Conservation (phyloP, 2,888 invertebrate species). For the Mesorhabditis sp. region DNA sequence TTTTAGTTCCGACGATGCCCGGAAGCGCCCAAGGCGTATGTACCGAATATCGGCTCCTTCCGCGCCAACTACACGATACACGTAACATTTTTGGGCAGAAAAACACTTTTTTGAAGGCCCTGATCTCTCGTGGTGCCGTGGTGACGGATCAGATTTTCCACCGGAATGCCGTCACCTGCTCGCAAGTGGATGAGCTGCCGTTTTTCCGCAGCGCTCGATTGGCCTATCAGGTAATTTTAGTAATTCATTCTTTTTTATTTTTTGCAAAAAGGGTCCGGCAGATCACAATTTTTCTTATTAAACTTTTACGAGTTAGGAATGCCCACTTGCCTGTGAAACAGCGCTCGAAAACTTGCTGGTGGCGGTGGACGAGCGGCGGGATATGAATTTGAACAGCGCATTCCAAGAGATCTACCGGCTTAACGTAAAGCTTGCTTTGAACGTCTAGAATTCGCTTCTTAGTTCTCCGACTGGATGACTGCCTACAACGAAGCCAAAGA, state of each 20-base stretch:
- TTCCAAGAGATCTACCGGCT: constrained; percentile 28
- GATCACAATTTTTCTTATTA: not conserved
- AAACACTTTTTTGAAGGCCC: constrained; percentile 18
- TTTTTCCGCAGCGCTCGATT: constrained; percentile 20
- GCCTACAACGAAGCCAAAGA: not conserved
- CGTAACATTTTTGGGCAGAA: constrained; percentile 9
- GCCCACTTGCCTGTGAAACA: constrained; percentile 35
- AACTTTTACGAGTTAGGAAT: constrained; percentile 21
- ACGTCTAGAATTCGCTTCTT: not conserved
- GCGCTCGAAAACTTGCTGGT: constrained; percentile 38
- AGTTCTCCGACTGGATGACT: not conserved
- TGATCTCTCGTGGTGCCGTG: constrained; percentile 37
- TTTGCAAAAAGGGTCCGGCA: not conserved
- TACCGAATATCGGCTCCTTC: constrained; percentile 28
- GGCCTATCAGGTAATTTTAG: constrained; percentile 12
- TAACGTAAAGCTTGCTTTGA: not conserved
- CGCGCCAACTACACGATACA: constrained; percentile 36
- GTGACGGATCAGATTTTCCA: constrained; percentile 40
- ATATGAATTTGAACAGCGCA: constrained; percentile 24
- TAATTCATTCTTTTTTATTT: constrained; percentile 12
- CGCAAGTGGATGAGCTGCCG: constrained; percentile 15
- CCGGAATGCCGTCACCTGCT: constrained; percentile 9
- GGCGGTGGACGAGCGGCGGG: constrained; percentile 38
- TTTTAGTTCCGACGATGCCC: not conserved
- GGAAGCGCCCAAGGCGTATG: not conserved